These are phyloP conservation scores for Cephus spinipes DNA, from an alignment of 2,888 invertebrate genomes.

Conservation along the genomic window DNA sequence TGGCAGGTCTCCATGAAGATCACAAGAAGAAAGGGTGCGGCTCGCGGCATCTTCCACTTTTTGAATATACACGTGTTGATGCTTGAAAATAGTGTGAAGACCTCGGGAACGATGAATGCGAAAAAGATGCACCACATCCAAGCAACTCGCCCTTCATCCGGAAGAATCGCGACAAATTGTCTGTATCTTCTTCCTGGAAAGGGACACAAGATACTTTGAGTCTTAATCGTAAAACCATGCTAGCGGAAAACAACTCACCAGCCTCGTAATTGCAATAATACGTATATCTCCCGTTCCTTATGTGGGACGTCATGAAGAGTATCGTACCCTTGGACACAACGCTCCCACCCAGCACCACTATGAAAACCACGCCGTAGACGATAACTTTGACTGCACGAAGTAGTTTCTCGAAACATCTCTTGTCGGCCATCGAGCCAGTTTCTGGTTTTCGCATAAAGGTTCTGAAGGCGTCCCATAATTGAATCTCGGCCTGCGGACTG, in stretches of 20 bases:
- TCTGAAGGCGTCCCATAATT: slow-evolving; percentile 85
- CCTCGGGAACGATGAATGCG: slow-evolving; percentile 82
- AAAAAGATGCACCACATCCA: slow-evolving; percentile 87
- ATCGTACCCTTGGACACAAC: slow-evolving; percentile 80
- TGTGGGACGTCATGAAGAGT: slow-evolving; percentile 80
- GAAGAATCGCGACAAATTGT: slow-evolving; percentile 73
- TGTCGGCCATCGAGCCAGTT: slow-evolving; percentile 76
- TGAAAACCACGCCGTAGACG: slow-evolving; percentile 77
- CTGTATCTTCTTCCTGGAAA: slow-evolving; percentile 71
- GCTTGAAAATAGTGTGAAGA: slow-evolving; percentile 79
- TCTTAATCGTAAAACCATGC: no score
- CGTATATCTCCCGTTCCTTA: slow-evolving; percentile 70
- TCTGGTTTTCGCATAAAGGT: slow-evolving; percentile 77
- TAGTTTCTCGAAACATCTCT: slow-evolving; percentile 72
- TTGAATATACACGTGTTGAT: slow-evolving; percentile 81
- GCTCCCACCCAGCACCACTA: slow-evolving; percentile 75
- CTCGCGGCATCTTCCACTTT: slow-evolving; percentile 71
- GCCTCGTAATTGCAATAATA: slow-evolving; percentile 72
- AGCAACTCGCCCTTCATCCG: slow-evolving; percentile 75
- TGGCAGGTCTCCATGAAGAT: slow-evolving; percentile 83
- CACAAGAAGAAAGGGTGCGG: slow-evolving; percentile 71
- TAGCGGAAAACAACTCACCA: slow-evolving; percentile 52
- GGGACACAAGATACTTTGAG: no score
- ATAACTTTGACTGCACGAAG: slow-evolving; percentile 76
- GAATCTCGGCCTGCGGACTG: slow-evolving; percentile 63